Evolutionary conservation across 2,797 vertebrate species (phyloP).

Genomic region (Buceros bicornis): DNA sequence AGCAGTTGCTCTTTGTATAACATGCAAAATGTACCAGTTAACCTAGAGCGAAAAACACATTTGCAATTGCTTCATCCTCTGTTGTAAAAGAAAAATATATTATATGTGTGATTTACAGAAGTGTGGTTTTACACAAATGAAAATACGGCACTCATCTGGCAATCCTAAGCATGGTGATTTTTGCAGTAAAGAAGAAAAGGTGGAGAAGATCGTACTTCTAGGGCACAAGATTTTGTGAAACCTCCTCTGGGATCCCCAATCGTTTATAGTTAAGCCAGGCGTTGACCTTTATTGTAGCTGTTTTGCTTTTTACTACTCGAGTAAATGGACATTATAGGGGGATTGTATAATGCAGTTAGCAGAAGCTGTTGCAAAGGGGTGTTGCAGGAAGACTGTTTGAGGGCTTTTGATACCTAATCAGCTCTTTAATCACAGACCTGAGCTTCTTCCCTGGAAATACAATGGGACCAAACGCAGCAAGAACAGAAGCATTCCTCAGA

Average conservation of each 20-base stretch:
- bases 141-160: background rate
- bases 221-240: conserved; percentile 14
- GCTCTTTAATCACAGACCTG: background rate
- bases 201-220: background rate
- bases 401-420: background rate
- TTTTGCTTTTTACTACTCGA: background rate
- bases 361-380: background rate
- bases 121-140: background rate
- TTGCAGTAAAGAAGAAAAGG: background rate
- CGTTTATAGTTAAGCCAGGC: background rate
- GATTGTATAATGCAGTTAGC: background rate
- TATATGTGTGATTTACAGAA: background rate
- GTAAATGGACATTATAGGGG: background rate
- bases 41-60: background rate
- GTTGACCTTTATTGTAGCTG: background rate
- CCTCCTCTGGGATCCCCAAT: background rate
- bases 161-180: background rate
- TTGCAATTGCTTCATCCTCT: background rate
- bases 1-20: background rate
- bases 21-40: background rate
- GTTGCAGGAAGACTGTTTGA: background rate
- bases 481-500: background rate
- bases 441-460: background rate
- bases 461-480: background rate
- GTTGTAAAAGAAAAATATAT: background rate